Evolutionary conservation across 1,140 invertebrate genomes (phyloP), one percentile per base, ranked within the genome.

Genomic region (Myzus persicae): DNA sequence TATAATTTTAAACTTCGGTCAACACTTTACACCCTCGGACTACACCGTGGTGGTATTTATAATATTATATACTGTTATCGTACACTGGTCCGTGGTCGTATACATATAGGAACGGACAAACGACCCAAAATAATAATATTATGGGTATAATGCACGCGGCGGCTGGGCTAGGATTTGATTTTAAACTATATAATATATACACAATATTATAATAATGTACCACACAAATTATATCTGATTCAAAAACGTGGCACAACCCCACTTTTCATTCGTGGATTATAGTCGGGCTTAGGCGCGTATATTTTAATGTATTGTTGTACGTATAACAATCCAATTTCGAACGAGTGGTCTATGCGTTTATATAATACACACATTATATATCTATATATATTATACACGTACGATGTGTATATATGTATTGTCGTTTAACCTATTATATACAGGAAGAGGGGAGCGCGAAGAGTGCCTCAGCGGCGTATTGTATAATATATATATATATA

Each of bases 241-340:
- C n/a, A 76, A 76, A 76, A 76, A 76, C 59, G 59, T 76, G 59
- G 31, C 31, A 76, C 59, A n/a, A 76, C 59, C 59, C 59, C 59
- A n/a, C 59, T n/a, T n/a, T 76, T 76, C 40, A 40, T 84, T 40
- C 38, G 82, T 84, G 84, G 84, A 87, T 87, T 87, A 87, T 87
- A n/a, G 26, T 44, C 42, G 26, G 26, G 14, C 84, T 44, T 44
- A 31, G 42, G 84, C 31, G 84, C 84, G 84, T 87, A 76, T 76
- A 76, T 76, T 87, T 87, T 44, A 44, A 44, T 42, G 40, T 42
- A 87, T 87, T 87, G 84, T 87, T 87, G 84, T 87, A 44, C 40
- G 84, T 87, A 44, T 87, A 87, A 87, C 84, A 87, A 87, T 87
- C 84, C 84, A 44, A 87, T 87, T 87, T 44, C 42, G 26, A 87